Conservation (phyloP, 2,113 vertebrate species). For the Dicerorhinus sumatrensis region DNA sequence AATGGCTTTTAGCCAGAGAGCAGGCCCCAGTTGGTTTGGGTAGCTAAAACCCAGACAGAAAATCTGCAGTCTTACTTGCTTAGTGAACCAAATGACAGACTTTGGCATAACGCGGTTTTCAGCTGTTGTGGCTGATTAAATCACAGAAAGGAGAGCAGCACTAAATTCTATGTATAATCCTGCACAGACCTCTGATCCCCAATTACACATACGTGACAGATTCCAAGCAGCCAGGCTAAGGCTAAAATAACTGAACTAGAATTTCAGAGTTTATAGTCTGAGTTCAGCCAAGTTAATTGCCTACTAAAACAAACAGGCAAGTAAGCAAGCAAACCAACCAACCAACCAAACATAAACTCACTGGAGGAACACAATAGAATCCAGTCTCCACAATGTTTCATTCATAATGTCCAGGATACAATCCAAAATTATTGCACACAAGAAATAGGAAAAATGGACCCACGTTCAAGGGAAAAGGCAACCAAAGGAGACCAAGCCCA, state of each 20-base stretch:
- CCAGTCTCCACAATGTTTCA: background rate
- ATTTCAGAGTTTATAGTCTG: background rate
- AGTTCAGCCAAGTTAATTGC: background rate
- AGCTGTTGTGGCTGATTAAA: background rate
- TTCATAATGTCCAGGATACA: background rate
- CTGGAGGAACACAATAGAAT: constrained; percentile 25
- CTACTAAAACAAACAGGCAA: background rate
- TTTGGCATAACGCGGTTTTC: background rate
- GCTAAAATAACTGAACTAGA: constrained; percentile 27
- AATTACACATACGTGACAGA: background rate
- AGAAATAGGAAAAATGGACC: constrained; percentile 19
- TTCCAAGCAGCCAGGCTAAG: background rate
- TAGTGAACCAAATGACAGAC: background rate
- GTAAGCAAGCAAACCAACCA: background rate
- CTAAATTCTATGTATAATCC: background rate
- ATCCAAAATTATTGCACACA: background rate
- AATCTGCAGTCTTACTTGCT: background rate
- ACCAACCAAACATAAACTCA: background rate
- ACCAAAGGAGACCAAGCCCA: background rate
- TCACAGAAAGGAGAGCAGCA: background rate
- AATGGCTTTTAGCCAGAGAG: background rate
- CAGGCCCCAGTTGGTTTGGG: background rate
- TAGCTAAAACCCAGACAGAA: background rate
- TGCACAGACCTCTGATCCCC: background rate
- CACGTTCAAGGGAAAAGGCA: constrained; percentile 19